phyloP scores from a whole-genome alignment of 2,888 invertebrate genomes.

The Linyphia triangularis region DNA sequence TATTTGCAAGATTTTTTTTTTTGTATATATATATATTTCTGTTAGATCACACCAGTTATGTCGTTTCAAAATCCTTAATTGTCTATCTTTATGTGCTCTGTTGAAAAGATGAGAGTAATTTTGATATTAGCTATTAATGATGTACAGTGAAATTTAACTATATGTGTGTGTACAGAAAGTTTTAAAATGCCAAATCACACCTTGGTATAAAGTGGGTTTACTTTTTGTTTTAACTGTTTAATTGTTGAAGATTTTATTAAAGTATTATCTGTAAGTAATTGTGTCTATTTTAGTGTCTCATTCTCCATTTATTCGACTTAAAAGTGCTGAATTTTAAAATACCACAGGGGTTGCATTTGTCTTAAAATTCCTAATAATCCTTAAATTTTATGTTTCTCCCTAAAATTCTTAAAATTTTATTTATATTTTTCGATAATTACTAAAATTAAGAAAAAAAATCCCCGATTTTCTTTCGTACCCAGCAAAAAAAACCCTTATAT shows the following conservation, averaged over 20 bases:
- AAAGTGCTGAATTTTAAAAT: too few relatives aligned
- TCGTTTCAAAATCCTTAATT: slow-evolving; percentile 1
- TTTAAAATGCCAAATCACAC: slow-evolving; percentile 68
- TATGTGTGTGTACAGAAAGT: slow-evolving; percentile 67
- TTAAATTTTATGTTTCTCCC: too few relatives aligned
- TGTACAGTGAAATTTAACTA: slow-evolving; percentile 69
- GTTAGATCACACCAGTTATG: slow-evolving; percentile 7
- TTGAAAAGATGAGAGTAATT: slow-evolving; percentile 65
- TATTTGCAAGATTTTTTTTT: not conserved
- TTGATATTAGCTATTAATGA: slow-evolving; percentile 67
- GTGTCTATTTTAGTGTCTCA: not conserved
- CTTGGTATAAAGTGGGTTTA: slow-evolving; percentile 65
- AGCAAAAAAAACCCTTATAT: too few relatives aligned
- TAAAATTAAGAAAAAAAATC: too few relatives aligned
- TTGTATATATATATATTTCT: slow-evolving; percentile 18
- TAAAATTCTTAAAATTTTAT: too few relatives aligned
- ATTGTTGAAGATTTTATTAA: slow-evolving; percentile 73
- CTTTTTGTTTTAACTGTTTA: slow-evolving; percentile 72
- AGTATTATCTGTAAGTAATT: slow-evolving; percentile 69
- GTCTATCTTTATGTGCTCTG: slow-evolving; percentile 33
- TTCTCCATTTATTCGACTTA: too few relatives aligned
- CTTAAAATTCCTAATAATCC: too few relatives aligned
- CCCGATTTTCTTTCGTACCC: too few relatives aligned
- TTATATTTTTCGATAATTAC: too few relatives aligned
- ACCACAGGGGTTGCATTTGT: too few relatives aligned